Conservation (phyloP, 2,888 invertebrate genomes). For the Sarcophaga subvicina region DNA sequence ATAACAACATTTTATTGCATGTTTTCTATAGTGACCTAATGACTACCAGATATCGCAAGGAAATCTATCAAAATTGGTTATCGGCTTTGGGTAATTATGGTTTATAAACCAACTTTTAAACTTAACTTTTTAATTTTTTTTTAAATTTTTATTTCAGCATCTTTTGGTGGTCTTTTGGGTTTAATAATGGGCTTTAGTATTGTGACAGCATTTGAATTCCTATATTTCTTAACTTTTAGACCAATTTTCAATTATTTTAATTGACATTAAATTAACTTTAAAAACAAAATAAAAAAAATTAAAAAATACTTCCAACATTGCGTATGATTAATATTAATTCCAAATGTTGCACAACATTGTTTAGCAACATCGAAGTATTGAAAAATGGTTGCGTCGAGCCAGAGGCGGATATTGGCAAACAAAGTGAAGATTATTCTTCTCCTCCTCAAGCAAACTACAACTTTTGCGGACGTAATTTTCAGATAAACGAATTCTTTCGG, state of each 20-base stretch:
- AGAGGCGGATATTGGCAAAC: too few relatives aligned
- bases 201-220: slow-evolving; percentile 86
- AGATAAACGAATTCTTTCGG: too few relatives aligned
- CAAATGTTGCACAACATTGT: slow-evolving; percentile 2
- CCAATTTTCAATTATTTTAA: slow-evolving; percentile 82
- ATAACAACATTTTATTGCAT: slow-evolving; percentile 85
- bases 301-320: neutral
- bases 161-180: slow-evolving; percentile 87
- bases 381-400: too few relatives aligned
- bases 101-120: too few relatives aligned
- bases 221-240: slow-evolving; percentile 85
- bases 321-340: slow-evolving; percentile 36
- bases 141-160: slow-evolving; percentile 83
- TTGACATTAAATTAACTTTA: slow-evolving; percentile 46
- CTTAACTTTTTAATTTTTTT: too few relatives aligned
- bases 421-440: too few relatives aligned
- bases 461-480: too few relatives aligned
- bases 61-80: slow-evolving; percentile 87
- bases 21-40: slow-evolving; percentile 89
- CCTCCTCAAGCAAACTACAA: too few relatives aligned
- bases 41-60: slow-evolving; percentile 86
- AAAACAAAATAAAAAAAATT: slow-evolving; percentile 15
- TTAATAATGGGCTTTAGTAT: slow-evolving; percentile 88
- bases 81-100: slow-evolving; percentile 84
- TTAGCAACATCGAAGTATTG: neutral